phyloP scores from a whole-genome alignment of 2,113 vertebrate species.

The Scopus umbretta region DNA sequence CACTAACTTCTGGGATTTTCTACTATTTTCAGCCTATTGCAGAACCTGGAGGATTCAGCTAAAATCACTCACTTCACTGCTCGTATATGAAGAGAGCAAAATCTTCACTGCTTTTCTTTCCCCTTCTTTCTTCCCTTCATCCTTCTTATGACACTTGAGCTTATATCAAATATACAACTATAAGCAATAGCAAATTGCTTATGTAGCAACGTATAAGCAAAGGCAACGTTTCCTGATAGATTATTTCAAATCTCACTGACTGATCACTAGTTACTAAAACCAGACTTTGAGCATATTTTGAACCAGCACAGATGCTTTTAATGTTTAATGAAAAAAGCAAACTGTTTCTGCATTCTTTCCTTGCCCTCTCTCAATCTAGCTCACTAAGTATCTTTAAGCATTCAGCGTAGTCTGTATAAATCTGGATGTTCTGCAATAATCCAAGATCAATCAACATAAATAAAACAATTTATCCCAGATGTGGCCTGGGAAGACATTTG shows the following conservation, averaged over 20 bases:
- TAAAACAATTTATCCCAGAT: slow-evolving; percentile 52
- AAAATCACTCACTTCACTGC: neutral
- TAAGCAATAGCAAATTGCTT: neutral
- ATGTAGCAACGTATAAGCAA: neutral
- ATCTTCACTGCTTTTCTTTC: neutral
- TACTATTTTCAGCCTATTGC: neutral
- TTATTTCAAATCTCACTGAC: slow-evolving; percentile 11
- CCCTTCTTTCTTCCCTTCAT: neutral
- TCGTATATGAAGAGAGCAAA: neutral
- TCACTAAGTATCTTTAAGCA: slow-evolving; percentile 32
- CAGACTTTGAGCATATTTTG: slow-evolving; percentile 5
- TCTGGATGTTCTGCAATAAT: slow-evolving; percentile 39
- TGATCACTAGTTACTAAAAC: neutral
- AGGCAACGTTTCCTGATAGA: neutral
- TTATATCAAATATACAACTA: neutral
- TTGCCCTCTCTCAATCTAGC: slow-evolving; percentile 27
- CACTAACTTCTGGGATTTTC: neutral
- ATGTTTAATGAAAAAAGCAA: slow-evolving; percentile 12
- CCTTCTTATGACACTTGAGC: neutral
- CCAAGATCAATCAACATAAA: slow-evolving; percentile 63
- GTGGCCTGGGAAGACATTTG: slow-evolving; percentile 57
- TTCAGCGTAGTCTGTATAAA: slow-evolving; percentile 17
- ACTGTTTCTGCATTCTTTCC: neutral
- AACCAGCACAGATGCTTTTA: slow-evolving; percentile 38
- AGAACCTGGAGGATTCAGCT: neutral